Conservation (phyloP, 2,113 vertebrate genomes). For the Canis aureus region DNA sequence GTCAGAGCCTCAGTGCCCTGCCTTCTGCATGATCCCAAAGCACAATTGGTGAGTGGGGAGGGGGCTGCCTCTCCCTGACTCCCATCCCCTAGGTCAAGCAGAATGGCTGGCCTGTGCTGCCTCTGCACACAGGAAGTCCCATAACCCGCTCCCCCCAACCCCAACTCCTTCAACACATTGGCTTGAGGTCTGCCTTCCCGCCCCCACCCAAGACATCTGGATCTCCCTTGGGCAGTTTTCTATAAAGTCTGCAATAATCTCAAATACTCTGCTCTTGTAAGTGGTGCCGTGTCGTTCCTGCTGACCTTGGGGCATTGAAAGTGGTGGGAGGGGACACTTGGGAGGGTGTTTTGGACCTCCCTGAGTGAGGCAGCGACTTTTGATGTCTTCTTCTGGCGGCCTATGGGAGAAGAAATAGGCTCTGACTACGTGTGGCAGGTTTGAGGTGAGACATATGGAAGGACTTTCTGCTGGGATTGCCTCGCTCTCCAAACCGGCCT, state of each 20-base stretch:
- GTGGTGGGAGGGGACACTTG: neutral
- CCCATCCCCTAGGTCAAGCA: conserved; percentile 74
- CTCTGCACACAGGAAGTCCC: conserved; percentile 54
- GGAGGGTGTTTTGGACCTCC: neutral
- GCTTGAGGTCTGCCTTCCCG: conserved; percentile 60
- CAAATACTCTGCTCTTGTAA: conserved; percentile 31
- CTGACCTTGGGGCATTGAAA: conserved; percentile 1
- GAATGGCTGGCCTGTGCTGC: conserved; percentile 71
- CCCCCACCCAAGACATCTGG: neutral
- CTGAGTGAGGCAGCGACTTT: neutral
- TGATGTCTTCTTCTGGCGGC: neutral
- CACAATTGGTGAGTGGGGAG: conserved; percentile 78
- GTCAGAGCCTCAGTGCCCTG: conserved; percentile 60
- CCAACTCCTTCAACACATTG: neutral
- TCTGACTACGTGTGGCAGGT: neutral
- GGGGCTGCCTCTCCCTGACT: conserved; percentile 64
- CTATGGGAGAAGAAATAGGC: neutral
- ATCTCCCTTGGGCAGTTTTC: conserved; percentile 76
- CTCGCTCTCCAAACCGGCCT: neutral
- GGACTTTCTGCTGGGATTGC: neutral
- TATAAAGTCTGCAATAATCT: conserved; percentile 84
- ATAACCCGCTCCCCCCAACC: too few relatives aligned
- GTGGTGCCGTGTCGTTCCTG: conserved; percentile 64
- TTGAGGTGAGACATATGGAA: neutral
- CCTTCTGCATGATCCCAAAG: conserved; percentile 83